Evolutionary conservation across 2,888 invertebrate species (phyloP), one percentile per base, ranked within the genome.

Genomic region (Eucriotettix oculatus): DNA sequence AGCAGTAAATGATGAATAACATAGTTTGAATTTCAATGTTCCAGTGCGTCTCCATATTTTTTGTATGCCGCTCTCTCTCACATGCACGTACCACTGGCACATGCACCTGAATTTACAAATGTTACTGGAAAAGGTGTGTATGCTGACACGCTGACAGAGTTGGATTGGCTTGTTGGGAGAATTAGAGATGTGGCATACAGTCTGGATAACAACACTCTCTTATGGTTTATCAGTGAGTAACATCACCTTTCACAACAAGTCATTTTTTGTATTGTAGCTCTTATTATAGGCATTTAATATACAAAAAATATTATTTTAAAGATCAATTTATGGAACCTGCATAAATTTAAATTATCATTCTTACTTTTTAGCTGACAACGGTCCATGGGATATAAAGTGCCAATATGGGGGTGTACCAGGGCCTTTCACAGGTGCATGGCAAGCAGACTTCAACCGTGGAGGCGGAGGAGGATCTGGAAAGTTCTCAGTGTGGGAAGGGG

Each of bases 401-500:
- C 40, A 54, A n/a, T 60, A 62, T n/a, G 63, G 64, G 40, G 65
- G 66, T n/a, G 60, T 62, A n/a, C 59, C 56, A 29, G 66, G 66
- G 9, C 65, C 61, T 16, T 66, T 61, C 52, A 58, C 42, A 40
- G 66, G 64, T n/a, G 44, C 58, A 55, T 64, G 66, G 66, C 62
- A 63, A 58, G 56, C 61, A 58, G 44, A 53, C 56, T 54, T 59
- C 52, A 16, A 52, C 29, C 40, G 17, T 10, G 60, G 57, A 55
- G 64, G 61, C 41, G 59, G 62, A 29, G 64, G 65, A 54, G 59
- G 61, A 16, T 64, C 58, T 12, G 58, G 64, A n/a, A 68, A 68
- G 54, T 65, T 62, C 10, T 68, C 68, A 10, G 65, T 67, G 1
- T 68, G 66, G 67, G 68, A 68, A 56, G 68, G 65, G 5, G 68